A percentile compares a stretch with the other conserved stretches of the same genome.
phyloP scores from a whole-genome alignment of 2,797 vertebrate species.

The Syncerus caffer region DNA sequence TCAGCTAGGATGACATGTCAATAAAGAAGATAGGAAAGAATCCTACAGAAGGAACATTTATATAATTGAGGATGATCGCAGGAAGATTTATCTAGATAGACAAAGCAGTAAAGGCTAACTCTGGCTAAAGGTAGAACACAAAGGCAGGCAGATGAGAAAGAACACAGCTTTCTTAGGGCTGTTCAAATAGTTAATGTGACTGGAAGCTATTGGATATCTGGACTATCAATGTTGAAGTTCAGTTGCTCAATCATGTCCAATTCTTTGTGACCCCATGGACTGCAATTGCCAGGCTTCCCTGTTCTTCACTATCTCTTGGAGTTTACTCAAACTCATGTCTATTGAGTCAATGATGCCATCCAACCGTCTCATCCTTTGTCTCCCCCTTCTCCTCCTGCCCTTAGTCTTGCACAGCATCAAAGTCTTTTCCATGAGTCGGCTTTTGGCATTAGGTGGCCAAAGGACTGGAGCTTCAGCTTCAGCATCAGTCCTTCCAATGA shows the following conservation, averaged over 20 bases:
- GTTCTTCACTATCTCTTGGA: not conserved
- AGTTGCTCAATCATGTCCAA: accelerated
- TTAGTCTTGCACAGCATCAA: not conserved
- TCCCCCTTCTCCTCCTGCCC: not conserved
- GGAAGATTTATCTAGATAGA: not conserved
- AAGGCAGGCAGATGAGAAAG: not conserved
- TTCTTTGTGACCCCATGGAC: not conserved
- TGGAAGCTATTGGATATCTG: not conserved
- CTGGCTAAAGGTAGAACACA: not conserved
- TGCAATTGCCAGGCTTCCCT: not conserved
- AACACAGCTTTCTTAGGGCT: not conserved
- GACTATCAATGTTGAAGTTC: not conserved
- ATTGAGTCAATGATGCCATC: not conserved
- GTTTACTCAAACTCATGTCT: not conserved
- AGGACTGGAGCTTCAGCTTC: not conserved
- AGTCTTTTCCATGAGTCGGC: not conserved
- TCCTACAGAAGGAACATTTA: not conserved
- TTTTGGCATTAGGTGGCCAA: not conserved
- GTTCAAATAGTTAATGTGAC: not conserved
- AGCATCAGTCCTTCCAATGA: not conserved
- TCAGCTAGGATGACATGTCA: not conserved
- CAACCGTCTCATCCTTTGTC: not conserved
- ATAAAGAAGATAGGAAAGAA: not conserved
- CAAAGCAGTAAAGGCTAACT: not conserved
- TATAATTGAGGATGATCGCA: not conserved